Evolutionary conservation across 2,113 vertebrate species (phyloP), one percentile per base, ranked within the genome.

Genomic region (Caranx ignobilis): DNA sequence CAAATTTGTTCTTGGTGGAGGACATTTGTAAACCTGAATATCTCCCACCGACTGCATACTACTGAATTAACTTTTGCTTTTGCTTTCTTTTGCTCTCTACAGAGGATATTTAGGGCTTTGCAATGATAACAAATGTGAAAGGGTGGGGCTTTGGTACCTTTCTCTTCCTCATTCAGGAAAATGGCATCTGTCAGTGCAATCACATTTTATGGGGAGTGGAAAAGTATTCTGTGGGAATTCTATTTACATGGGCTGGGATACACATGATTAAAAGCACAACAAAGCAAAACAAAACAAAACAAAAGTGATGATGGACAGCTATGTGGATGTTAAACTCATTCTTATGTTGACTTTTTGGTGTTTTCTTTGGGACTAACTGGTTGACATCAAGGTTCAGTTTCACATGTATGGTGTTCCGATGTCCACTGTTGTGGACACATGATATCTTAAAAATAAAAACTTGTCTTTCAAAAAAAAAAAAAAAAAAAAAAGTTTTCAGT

Each of bases 391-490:
- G 47, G 52, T 21, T 34, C 73, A 3, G 13, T 71, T 71, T 71
- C 15, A 41, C 6, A 41, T 31, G n/a, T 55, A 55, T 31, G 34
- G 31, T 12, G 31, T 62, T 64, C 60, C 41, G n/a, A 63, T 52
- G 47, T 75, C 57, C 2, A 50, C 43, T 64, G 60, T 19, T 54
- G 59, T 52, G 0, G 57, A 0, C 68, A 71, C 0, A 2, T 43
- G 21, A 75, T 63, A 54, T 41, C 19, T 54, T 12, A 64, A 75
- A 54, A 2, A 75, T 75, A 61, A 73, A 73, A 37, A 32, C 2
- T 50, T 74, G 62, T 47, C 26, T 26, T 26, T 26, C 26, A 26
- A 26, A 26, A 26, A 26, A 26, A 13, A 13, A 45, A 45, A 45
- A 45, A 37, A 37, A 37, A 37, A 37, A 37, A 37, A 37, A 37